Evolutionary conservation across 2,888 invertebrate species (phyloP), one percentile per base, ranked within the genome.

Genomic region (Neoaliturus tenellus): DNA sequence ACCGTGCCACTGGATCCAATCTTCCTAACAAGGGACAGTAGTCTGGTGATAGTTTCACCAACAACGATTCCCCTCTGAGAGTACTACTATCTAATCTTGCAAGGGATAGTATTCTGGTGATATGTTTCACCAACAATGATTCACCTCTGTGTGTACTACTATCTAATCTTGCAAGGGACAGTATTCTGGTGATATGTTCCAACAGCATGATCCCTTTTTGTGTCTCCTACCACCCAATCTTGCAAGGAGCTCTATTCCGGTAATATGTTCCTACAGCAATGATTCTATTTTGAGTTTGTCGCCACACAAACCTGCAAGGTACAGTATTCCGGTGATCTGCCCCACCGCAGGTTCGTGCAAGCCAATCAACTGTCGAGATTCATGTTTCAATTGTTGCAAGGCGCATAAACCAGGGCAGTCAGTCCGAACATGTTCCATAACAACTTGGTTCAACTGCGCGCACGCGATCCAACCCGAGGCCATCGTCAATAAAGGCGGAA

Each of bases 371-470:
- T 58, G 58, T 58, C 67, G 28, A 31, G 67, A 67, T 35, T 67
- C 67, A 67, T 67, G 67, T 67, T 67, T 67, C 67, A 67, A 67
- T 67, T 67, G 67, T 67, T 67, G 67, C 6, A 58, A 31, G 33
- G 35, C 31, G 35, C 67, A 67, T 25, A 58, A 58, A 58, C 25
- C 58, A 58, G 25, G 25, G 67, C 33, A 33, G 67, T 67, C 67
- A 25, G 28, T 1, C 69, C 20, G 14, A 69, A 69, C 69, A 35
- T 69, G 69, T 69, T 33, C 69, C 69, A 8, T 33, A 69, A 39
- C 69, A 69, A 69, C 69, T 69, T 69, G 2, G 20, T 23, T 20
- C 20, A 67, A 20, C 20, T 39, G 33, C 20, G 69, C 10, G 31
- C 69, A 69, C 69, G 69, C 69, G 69, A 69, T 62, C 25, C 28